Conservation (phyloP, 2,888 invertebrate species). For the Drosophila melanosoma region DNA sequence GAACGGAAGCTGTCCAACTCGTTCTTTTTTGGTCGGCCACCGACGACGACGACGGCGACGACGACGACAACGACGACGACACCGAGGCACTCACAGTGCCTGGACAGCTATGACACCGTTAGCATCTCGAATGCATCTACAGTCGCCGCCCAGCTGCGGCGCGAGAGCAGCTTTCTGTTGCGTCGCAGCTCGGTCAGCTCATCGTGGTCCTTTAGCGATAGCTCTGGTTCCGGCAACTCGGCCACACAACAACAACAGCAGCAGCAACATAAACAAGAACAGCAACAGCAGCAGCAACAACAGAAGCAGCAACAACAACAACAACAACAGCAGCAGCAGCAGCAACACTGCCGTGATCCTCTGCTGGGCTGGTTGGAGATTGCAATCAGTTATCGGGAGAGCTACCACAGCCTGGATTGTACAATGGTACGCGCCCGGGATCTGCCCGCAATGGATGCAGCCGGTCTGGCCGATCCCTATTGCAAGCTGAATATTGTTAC, state of each 20-base stretch:
- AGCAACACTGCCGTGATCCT: conserved; percentile 83
- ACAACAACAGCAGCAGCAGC: conserved; percentile 50
- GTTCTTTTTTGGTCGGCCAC: conserved; percentile 81
- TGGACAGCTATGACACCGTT: conserved; percentile 78
- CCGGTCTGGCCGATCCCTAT: conserved; percentile 95
- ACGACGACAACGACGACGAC: not conserved
- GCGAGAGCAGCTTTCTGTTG: conserved; percentile 77
- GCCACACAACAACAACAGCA: conserved; percentile 50
- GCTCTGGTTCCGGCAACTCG: conserved; percentile 83
- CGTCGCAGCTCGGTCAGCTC: conserved; percentile 84
- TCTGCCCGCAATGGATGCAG: conserved; percentile 89
- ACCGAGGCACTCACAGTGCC: conserved; percentile 53
- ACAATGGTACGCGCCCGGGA: conserved; percentile 92
- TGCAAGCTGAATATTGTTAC: conserved; percentile 92
- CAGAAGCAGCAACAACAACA: conserved; percentile 55
- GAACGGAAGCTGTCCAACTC: conserved; percentile 83
- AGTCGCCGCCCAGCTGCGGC: conserved; percentile 63
- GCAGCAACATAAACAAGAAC: conserved; percentile 40
- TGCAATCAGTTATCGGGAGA: conserved; percentile 91
- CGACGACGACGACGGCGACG: not conserved
- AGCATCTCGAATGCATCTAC: conserved; percentile 80
- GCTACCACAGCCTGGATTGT: conserved; percentile 91
- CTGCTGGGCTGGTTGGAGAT: conserved; percentile 89
- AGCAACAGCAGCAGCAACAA: conserved; percentile 51
- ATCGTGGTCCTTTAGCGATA: conserved; percentile 84